Evolutionary conservation across 1,140 invertebrate genomes (phyloP), one percentile per base, ranked within the genome.

Genomic region (Aphelinus certus): DNA sequence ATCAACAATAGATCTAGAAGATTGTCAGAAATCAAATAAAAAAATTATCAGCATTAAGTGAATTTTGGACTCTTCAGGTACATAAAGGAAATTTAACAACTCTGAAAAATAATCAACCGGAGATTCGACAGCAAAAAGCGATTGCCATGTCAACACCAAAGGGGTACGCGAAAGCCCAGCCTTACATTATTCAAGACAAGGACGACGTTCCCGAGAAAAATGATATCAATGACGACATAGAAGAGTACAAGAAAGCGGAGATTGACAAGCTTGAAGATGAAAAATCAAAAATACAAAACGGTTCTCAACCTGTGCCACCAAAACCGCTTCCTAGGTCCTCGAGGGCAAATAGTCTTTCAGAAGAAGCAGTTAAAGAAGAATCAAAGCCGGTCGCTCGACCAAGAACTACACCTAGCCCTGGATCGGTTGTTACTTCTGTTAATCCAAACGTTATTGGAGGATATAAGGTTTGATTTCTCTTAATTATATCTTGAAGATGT

Each of bases 371-470:
- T 7, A 76, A 76, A 80, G 90, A 90, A 77, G 78, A 89, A 81
- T 92, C 93, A 0, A 93, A 93, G 79, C 94, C 94, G 7, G 90
- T 92, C 9, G 92, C 92, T 63, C 91, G 92, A 81, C 94, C 94
- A 1, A 90, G 92, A 77, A 93, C 93, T 1, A 92, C 93, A 5
- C 90, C 91, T 48, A 85, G 83, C 81, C 79, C 88, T 68, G 79
- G 81, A 60, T 82, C 87, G 3, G 85, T 90, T 65, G 89, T 90
- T 57, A 89, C 89, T 43, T 88, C 89, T 5, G 89, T 90, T 26
- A 90, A 89, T 81, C 89, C 89, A 46, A 89, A 89, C 78, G 83
- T 89, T 42, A 88, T 90, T 75, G 88, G 89, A 71, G 92, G 91
- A 85, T 94, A 93, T 81, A 93, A 94, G 92, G 92, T 93, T 91